Base-by-base conservation (phyloP, 1,140 invertebrate genomes). In the Mercenaria mercenaria region DNA sequence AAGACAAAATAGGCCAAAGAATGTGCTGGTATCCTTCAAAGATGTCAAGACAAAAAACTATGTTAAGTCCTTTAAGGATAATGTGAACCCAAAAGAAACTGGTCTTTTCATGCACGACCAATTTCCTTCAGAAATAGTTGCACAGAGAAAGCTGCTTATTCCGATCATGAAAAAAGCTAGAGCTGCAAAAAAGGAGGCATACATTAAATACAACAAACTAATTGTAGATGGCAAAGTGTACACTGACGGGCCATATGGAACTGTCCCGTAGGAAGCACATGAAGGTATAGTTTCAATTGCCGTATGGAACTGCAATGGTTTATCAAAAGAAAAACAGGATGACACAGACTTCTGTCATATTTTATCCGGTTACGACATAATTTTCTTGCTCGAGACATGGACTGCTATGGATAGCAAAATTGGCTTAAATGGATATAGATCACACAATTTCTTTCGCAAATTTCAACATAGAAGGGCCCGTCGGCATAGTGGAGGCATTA, bases 321-420 rank as follows among this genome's bases (percentile, higher is more conserved):
- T 47, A 47, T 10, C 43, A 10, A 10, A 18, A n/a, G n/a, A n/a
- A n/a, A n/a, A n/a, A n/a, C n/a, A n/a, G n/a, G n/a, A n/a, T 47
- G 43, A 47, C 43, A 47, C 8, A 10, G 43, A 47, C 8, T 47
- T 47, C 18, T 8, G 8, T 10, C 8, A 47, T 47, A 10, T 47
- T 8, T 10, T 47, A 10, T 47, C 43, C 8, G 18, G 18, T 10
- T n/a, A 13, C 8, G 81, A 84, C 41, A 84, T 84, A 39, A 4
- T 69, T 8, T 84, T 84, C 29, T 50, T 84, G 39, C 34, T 26
- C 23, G 81, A 84, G 39, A 41, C 81, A 18, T 84, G 81, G 81
- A 47, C 81, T 43, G 26, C 6, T 15, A 39, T 69, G 29, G n/a
- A 34, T 34, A 67, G 34, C 23, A 39, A 84, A 10, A 47, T 47